A percentile compares a stretch with the other conserved stretches of the same genome.
Evolutionary conservation across 1,140 invertebrate genomes (phyloP).

Genomic region (Cydia strobilella): DNA sequence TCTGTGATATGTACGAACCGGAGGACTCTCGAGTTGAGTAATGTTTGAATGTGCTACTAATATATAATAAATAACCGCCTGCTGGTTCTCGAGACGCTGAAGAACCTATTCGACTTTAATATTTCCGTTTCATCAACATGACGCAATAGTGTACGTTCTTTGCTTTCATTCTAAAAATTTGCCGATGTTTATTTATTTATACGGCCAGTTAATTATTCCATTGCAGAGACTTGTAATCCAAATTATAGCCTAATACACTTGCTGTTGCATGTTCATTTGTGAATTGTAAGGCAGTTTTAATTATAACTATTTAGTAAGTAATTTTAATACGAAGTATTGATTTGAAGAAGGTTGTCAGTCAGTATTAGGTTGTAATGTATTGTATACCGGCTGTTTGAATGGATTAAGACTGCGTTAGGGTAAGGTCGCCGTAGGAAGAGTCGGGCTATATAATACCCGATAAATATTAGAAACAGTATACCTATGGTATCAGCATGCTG

Average conservation of each 20-base stretch:
- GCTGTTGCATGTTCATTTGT: constrained; percentile 55
- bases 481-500: constrained; percentile 63
- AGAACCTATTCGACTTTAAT: constrained; percentile 37
- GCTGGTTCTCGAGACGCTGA: constrained; percentile 37
- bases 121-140: constrained; percentile 33
- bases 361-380: constrained; percentile 54
- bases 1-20: constrained; percentile 66
- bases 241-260: constrained; percentile 1
- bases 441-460: constrained; percentile 33
- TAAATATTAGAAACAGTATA: constrained; percentile 40
- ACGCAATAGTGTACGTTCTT: constrained; percentile 52
- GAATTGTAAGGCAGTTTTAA: neutral
- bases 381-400: constrained; percentile 55
- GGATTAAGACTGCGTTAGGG: constrained; percentile 72
- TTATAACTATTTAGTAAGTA: neutral
- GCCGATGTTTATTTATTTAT: constrained; percentile 38
- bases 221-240: neutral
- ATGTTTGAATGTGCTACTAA: constrained; percentile 54
- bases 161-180: constrained; percentile 45
- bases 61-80: constrained; percentile 45
- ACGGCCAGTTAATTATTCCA: neutral
- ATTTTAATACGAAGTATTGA: neutral
- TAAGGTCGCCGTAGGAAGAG: constrained; percentile 44
- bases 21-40: constrained; percentile 60
- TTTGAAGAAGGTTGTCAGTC: constrained; percentile 48